Conservation (phyloP, 2,113 vertebrate species). For the Halcyon senegalensis region DNA sequence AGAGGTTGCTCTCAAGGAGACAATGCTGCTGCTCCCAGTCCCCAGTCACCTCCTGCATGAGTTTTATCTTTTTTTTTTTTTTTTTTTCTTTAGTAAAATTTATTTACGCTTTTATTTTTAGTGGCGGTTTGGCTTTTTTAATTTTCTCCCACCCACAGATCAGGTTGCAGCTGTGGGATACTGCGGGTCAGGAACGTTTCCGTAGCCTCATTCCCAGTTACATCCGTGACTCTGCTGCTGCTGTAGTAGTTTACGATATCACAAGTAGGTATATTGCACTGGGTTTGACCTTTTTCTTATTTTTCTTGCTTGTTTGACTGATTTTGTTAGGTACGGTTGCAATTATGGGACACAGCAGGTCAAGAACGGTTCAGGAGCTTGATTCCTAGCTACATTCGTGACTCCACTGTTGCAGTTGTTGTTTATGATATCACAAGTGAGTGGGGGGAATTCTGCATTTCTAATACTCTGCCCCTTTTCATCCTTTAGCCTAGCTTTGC, state of each 20-base stretch:
- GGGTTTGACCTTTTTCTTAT: slow-evolving; percentile 75
- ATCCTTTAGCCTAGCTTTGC: slow-evolving; percentile 76
- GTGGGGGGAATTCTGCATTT: slow-evolving; percentile 83
- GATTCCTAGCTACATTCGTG: slow-evolving; percentile 95
- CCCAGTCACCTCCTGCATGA: slow-evolving; percentile 63
- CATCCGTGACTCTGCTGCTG: slow-evolving; percentile 97
- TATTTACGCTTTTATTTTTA: slow-evolving; percentile 64
- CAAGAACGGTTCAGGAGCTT: slow-evolving; percentile 94
- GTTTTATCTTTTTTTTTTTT: not conserved
- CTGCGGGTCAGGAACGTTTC: slow-evolving; percentile 97
- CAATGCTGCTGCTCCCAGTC: slow-evolving; percentile 47
- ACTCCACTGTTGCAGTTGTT: slow-evolving; percentile 93
- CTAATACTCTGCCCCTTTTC: slow-evolving; percentile 71
- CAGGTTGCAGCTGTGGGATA: slow-evolving; percentile 99
- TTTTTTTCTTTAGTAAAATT: slow-evolving; percentile 1
- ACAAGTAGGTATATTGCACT: slow-evolving; percentile 92
- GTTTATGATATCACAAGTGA: slow-evolving; percentile 96
- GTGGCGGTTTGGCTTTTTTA: slow-evolving; percentile 72
- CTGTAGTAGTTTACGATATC: slow-evolving; percentile 99
- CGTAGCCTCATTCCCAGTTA: slow-evolving; percentile 99
- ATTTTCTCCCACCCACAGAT: slow-evolving; percentile 89
- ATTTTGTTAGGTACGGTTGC: slow-evolving; percentile 90
- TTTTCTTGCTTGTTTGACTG: slow-evolving; percentile 83
- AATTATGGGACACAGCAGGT: slow-evolving; percentile 93
- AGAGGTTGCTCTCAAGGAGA: not conserved